Evolutionary conservation across 2,113 vertebrate species (phyloP).

Genomic region (Boleophthalmus pectinirostris): DNA sequence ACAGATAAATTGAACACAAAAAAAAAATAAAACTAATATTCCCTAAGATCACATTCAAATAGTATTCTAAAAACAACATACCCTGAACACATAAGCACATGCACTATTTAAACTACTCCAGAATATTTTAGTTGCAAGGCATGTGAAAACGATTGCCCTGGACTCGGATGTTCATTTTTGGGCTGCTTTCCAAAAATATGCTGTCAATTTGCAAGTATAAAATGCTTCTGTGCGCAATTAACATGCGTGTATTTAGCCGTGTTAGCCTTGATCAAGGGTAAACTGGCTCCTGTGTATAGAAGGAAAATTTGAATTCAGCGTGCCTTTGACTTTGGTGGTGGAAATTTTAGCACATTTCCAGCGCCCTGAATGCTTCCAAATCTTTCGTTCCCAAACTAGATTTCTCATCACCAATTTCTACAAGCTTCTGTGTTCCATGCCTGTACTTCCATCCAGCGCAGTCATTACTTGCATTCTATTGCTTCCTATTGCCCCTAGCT

Average conservation of each 20-base stretch:
- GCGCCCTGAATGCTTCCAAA: background rate
- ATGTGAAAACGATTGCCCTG: constrained; percentile 23
- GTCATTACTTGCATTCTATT: constrained; percentile 23
- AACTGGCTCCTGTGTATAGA: constrained; percentile 14
- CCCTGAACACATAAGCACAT: too few species aligned
- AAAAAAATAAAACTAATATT: too few species aligned
- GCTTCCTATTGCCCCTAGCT: background rate
- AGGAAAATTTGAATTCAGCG: constrained; percentile 34
- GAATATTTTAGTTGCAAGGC: constrained; percentile 31
- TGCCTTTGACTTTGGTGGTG: constrained; percentile 13
- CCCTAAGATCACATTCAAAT: too few species aligned
- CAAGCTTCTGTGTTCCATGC: constrained; percentile 26
- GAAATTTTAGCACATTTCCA: background rate
- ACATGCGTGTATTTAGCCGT: constrained; percentile 25
- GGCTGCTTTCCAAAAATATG: constrained; percentile 27
- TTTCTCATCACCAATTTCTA: constrained; percentile 37
- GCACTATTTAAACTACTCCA: too few species aligned
- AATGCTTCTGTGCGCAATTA: constrained; percentile 45
- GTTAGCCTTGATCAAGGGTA: constrained; percentile 44
- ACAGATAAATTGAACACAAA: too few species aligned
- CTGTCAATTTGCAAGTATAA: constrained; percentile 36
- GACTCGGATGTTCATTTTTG: background rate
- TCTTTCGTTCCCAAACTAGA: constrained; percentile 28
- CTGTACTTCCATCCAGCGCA: constrained; percentile 13
- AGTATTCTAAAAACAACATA: too few species aligned